Conservation (phyloP, 1,140 invertebrate genomes). For the Caenorhabditis remanei region DNA sequence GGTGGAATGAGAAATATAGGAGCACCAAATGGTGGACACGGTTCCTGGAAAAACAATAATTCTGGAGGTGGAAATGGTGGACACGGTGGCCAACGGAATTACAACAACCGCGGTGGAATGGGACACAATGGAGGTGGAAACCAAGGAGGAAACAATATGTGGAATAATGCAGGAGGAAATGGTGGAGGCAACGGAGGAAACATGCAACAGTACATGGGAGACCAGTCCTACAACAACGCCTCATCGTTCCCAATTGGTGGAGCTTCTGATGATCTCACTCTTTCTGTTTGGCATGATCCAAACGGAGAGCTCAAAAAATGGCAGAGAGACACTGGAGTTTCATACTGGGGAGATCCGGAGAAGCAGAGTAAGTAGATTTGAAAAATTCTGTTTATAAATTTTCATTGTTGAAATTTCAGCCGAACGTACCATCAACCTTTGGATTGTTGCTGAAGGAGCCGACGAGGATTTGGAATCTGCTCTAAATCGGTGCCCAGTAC, state of each 20-base stretch:
- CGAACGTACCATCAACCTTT: conserved; percentile 40
- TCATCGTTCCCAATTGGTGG: conserved; percentile 51
- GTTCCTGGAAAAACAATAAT: conserved; percentile 57
- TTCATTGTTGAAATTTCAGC: neutral
- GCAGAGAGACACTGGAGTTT: conserved; percentile 64
- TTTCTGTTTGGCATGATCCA: conserved; percentile 53
- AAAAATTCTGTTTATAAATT: too few relatives aligned
- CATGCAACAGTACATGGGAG: conserved; percentile 27
- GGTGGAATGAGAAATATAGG: conserved; percentile 52
- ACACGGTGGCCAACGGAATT: conserved; percentile 1
- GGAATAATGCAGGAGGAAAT: conserved; percentile 20
- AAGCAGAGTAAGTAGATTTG: conserved; percentile 48
- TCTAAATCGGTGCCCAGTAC: conserved; percentile 59
- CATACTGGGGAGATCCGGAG: conserved; percentile 62
- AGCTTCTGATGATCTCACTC: conserved; percentile 61
- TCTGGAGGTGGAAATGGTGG: conserved; percentile 57
- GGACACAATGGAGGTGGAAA: neutral
- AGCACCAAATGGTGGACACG: conserved; percentile 35
- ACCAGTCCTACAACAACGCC: neutral
- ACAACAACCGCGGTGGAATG: conserved; percentile 53
- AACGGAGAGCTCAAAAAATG: conserved; percentile 65
- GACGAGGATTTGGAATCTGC: conserved; percentile 63
- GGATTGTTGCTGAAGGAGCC: conserved; percentile 57
- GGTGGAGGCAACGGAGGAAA: neutral
- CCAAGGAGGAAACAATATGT: conserved; percentile 36